phyloP scores from a whole-genome alignment of 2,888 invertebrate genomes.

The Nephrotoma guestfalica region DNA sequence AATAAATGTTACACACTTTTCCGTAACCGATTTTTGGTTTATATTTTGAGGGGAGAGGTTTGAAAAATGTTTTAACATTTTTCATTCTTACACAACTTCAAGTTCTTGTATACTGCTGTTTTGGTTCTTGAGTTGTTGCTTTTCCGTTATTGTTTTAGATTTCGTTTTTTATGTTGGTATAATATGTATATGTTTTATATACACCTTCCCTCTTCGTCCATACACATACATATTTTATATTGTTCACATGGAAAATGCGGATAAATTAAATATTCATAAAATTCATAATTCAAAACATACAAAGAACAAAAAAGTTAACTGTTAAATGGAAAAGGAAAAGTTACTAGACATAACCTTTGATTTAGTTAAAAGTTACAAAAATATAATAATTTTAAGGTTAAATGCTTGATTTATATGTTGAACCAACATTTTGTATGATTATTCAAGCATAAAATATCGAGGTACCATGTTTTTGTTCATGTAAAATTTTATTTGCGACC shows the following conservation, averaged over 20 bases:
- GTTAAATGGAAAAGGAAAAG: not conserved
- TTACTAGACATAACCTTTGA: not conserved
- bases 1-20: not conserved
- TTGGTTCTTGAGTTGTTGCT: not conserved
- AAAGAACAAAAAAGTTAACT: not conserved
- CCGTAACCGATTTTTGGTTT: not conserved
- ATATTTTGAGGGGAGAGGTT: not conserved
- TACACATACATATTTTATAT: not conserved
- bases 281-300: not conserved
- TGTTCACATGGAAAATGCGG: not conserved
- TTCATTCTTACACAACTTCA: not conserved
- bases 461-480: not conserved
- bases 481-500: not conserved
- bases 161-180: not conserved
- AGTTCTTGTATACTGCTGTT: not conserved
- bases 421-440: not conserved
- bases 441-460: not conserved
- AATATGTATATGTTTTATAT: not conserved
- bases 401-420: not conserved
- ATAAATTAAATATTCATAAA: not conserved
- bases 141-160: not conserved
- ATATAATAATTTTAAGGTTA: not conserved
- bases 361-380: not conserved
- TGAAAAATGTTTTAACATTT: not conserved
- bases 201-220: not conserved